Evolutionary conservation across 2,113 vertebrate species (phyloP).

Genomic region (Erinaceus europaeus): DNA sequence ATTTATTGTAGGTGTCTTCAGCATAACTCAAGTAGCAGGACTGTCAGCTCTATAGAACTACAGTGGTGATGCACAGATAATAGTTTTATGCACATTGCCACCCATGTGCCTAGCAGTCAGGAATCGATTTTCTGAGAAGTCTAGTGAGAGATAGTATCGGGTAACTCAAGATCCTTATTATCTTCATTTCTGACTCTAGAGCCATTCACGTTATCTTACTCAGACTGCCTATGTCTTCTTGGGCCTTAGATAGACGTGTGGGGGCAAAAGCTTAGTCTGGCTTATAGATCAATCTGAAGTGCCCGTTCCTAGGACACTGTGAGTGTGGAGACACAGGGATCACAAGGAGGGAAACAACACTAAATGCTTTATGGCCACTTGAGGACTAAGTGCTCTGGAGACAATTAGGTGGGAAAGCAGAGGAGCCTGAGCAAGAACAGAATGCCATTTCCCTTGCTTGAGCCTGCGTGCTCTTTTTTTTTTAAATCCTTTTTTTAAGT

Average conservation of each 20-base stretch:
- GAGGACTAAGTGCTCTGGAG: slow-evolving; percentile 26
- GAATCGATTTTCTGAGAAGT: not conserved
- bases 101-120: not conserved
- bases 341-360: not conserved
- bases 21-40: not conserved
- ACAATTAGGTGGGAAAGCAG: slow-evolving; percentile 17
- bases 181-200: not conserved
- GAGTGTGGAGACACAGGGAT: not conserved
- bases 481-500: too few relatives aligned
- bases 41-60: not conserved
- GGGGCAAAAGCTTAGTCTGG: not conserved
- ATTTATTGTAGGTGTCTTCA: not conserved
- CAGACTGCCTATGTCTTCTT: not conserved
- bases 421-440: slow-evolving; percentile 31
- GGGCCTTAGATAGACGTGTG: not conserved
- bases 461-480: not conserved
- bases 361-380: slow-evolving; percentile 4
- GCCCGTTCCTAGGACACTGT: not conserved
- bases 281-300: not conserved
- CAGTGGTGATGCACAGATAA: not conserved
- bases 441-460: slow-evolving; percentile 10
- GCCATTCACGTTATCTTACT: not conserved
- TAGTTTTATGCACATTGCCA: not conserved
- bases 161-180: not conserved
- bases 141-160: not conserved